Evolutionary conservation across 2,113 vertebrate genomes (phyloP).

Genomic region (Hippolais icterina): DNA sequence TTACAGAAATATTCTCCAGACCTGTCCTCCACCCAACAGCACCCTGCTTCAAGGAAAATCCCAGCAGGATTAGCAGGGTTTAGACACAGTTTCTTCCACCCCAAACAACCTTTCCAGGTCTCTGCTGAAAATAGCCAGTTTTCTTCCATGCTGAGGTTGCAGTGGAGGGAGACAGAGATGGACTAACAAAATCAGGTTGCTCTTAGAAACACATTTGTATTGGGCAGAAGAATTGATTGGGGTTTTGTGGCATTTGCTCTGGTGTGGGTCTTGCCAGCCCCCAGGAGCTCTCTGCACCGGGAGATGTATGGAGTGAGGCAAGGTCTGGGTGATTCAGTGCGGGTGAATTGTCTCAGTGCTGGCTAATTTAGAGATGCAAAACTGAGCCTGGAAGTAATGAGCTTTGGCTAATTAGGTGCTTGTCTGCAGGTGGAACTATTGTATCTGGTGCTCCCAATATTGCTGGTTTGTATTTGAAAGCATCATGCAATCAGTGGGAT

Average conservation of each 20-base stretch:
- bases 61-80: background rate
- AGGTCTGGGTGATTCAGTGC: background rate
- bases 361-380: constrained; percentile 33
- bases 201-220: background rate
- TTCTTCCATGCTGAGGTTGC: background rate
- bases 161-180: background rate
- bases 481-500: background rate
- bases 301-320: fast-evolving
- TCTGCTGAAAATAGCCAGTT: background rate
- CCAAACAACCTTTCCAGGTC: background rate
- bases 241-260: fast-evolving
- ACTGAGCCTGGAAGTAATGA: constrained; percentile 28
- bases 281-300: fast-evolving
- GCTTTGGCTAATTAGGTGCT: constrained; percentile 38
- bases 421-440: constrained; percentile 33
- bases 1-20: background rate
- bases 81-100: background rate
- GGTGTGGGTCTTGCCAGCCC: background rate
- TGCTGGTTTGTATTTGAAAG: background rate
- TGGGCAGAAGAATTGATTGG: background rate
- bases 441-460: background rate
- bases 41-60: background rate
- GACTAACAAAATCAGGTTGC: background rate
- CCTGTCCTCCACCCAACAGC: background rate
- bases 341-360: background rate